These are phyloP conservation scores for Phylloscopus trochiloides DNA, from an alignment of 2,113 vertebrate species.

Conservation along the genomic window DNA sequence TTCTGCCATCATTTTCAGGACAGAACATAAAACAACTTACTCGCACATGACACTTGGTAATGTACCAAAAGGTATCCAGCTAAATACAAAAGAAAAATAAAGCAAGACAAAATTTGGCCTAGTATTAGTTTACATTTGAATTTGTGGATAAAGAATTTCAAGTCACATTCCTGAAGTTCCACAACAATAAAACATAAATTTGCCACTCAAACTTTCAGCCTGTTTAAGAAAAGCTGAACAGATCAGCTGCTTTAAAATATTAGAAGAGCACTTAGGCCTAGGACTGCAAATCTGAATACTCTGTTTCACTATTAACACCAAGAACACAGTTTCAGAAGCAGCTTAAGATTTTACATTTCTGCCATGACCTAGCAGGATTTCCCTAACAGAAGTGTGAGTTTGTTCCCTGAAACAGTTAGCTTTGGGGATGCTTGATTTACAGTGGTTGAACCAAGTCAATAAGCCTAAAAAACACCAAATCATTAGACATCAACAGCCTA, in stretches of 20 bases:
- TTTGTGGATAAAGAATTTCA: not conserved
- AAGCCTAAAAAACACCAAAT: not conserved
- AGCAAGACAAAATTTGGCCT: rapidly evolving
- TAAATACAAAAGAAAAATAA: not conserved
- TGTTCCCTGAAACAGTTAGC: not conserved
- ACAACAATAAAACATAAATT: not conserved
- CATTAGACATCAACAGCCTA: not conserved
- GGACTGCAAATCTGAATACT: not conserved
- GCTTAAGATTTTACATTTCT: not conserved
- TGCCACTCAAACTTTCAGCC: not conserved
- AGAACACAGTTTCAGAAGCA: not conserved
- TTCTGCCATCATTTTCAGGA: not conserved
- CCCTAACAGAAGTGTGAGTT: not conserved
- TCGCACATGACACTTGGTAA: not conserved
- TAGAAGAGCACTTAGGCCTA: not conserved
- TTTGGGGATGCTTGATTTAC: not conserved
- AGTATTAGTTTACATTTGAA: not conserved
- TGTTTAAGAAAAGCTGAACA: not conserved
- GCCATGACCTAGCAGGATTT: not conserved
- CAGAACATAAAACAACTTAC: not conserved
- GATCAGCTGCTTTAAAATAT: not conserved
- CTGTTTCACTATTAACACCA: not conserved
- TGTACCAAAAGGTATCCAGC: not conserved
- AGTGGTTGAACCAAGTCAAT: not conserved
- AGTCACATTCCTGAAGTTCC: not conserved